These are phyloP conservation scores for Arctia plantaginis DNA, from an alignment of 2,888 invertebrate species.

Conservation along the genomic window DNA sequence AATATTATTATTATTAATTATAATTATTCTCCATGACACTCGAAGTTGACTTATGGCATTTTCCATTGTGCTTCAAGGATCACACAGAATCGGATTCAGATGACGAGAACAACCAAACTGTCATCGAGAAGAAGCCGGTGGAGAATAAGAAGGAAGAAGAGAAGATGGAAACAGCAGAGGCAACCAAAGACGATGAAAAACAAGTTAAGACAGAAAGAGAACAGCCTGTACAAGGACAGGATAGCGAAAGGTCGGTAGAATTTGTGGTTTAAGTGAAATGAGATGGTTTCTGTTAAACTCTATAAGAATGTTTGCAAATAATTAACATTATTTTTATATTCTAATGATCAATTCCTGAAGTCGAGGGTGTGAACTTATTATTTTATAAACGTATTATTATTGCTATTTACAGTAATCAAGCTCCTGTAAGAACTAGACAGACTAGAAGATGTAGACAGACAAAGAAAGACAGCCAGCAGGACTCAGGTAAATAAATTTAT, in stretches of 20 bases:
- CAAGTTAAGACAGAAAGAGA: constrained; percentile 59
- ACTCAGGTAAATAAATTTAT: constrained; percentile 66
- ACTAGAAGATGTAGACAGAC: constrained; percentile 58
- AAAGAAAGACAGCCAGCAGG: constrained; percentile 77
- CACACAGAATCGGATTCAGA: constrained; percentile 78
- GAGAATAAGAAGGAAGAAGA: constrained; percentile 62
- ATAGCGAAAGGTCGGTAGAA: constrained; percentile 72
- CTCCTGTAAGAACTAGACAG: constrained; percentile 69
- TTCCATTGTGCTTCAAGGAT: constrained; percentile 58
- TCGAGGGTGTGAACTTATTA: too few species aligned
- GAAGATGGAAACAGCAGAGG: constrained; percentile 56
- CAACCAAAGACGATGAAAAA: constrained; percentile 47
- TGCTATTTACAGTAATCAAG: constrained; percentile 70
- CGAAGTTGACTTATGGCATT: constrained; percentile 6
- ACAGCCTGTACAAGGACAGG: constrained; percentile 61
- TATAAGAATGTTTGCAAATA: too few species aligned
- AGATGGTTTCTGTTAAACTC: too few species aligned
- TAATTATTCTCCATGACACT: neutral
- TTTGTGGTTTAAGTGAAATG: neutral
- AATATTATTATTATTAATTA: too few species aligned
- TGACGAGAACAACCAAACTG: constrained; percentile 77
- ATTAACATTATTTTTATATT: too few species aligned
- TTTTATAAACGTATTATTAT: too few species aligned
- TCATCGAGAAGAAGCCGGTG: constrained; percentile 76
- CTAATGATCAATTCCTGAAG: neutral